Evolutionary conservation across 2,113 vertebrate genomes (phyloP), one percentile per base, ranked within the genome.

Genomic region (Tinamus guttatus): DNA sequence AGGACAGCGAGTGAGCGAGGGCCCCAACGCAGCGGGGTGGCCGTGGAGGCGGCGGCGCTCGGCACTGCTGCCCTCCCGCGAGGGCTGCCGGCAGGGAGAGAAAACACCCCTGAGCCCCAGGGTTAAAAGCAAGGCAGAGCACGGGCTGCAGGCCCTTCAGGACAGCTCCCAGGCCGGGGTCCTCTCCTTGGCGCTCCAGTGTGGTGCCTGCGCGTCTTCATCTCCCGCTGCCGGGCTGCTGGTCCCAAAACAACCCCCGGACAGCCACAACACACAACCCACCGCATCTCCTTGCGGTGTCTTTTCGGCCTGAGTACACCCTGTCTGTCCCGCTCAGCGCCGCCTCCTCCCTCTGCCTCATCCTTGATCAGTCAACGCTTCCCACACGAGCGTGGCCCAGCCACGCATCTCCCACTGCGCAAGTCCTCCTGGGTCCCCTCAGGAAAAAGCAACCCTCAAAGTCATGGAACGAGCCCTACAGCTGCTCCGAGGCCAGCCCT

Each of bases 231-330:
- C 2, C 24, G 24, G 24, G 73, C 56, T 84, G 74, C 45, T 58
- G 51, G 9, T 21, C 19, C 18, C 34, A 68, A 5, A 78, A 67
- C 4, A 12, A 52, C 25, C 56, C 82, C 52, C 7, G 47, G 28
- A 56, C 2, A 27, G 52, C 21, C 0, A 0, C 0, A 2, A 25
- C 12, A 56, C 43, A n/a, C 47, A 88, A 54, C 32, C 8, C 34
- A 41, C 32, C 40, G 4, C 7, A 5, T 43, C 8, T 18, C 28
- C 38, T 85, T 12, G 0, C 4, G 1, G 0, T 5, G 17, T 7
- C 34, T 56, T 34, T 54, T 32, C 0, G 0, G 16, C 11, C 14
- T 16, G 13, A 8, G 18, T 10, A 3, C 2, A 2, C 21, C 34
- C 36, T 38, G 68, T 58, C 49, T 36, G 45, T 13, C 47, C 47